A percentile compares a stretch with the other conserved stretches of the same genome.
These are phyloP conservation scores for Halichondria panicea DNA, from an alignment of 37 sponge, comb jelly and placozoan species.

Conservation along the genomic window DNA sequence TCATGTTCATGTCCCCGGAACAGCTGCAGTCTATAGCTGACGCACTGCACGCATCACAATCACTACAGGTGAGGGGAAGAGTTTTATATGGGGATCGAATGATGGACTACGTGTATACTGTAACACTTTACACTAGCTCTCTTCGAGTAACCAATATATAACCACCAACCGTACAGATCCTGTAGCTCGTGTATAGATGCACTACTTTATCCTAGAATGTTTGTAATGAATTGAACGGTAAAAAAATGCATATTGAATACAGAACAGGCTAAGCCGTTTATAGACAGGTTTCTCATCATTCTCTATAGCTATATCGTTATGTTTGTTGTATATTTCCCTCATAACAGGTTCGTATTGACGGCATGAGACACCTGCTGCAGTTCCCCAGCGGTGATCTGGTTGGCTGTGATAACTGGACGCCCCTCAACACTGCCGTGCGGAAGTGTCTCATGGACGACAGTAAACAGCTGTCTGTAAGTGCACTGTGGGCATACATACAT, in stretches of 20 bases:
- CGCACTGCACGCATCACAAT: slow-evolving; percentile 30
- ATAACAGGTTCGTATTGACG: slow-evolving; percentile 54
- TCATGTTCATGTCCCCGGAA: slow-evolving; percentile 67
- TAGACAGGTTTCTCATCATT: too few species aligned
- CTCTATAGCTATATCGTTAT: too few species aligned
- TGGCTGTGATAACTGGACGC: slow-evolving; percentile 57
- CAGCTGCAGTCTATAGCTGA: slow-evolving; percentile 57
- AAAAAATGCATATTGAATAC: too few species aligned
- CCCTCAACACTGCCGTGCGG: slow-evolving; percentile 38
- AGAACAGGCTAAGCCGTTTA: too few species aligned
- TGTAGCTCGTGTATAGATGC: neutral
- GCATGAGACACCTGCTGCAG: slow-evolving; percentile 54
- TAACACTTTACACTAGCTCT: neutral
- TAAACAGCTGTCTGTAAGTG: slow-evolving; percentile 52
- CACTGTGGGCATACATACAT: neutral
- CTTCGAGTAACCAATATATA: neutral
- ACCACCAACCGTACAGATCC: neutral
- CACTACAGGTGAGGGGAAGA: slow-evolving; percentile 20
- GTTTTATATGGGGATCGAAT: neutral
- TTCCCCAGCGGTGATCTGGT: slow-evolving; percentile 73
- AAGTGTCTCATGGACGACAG: slow-evolving; percentile 50
- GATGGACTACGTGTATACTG: neutral
- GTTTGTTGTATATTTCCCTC: too few species aligned
- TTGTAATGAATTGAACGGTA: too few species aligned
- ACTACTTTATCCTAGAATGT: neutral